Evolutionary conservation across 2,797 vertebrate species (phyloP).

Genomic region (Sebastes minor): DNA sequence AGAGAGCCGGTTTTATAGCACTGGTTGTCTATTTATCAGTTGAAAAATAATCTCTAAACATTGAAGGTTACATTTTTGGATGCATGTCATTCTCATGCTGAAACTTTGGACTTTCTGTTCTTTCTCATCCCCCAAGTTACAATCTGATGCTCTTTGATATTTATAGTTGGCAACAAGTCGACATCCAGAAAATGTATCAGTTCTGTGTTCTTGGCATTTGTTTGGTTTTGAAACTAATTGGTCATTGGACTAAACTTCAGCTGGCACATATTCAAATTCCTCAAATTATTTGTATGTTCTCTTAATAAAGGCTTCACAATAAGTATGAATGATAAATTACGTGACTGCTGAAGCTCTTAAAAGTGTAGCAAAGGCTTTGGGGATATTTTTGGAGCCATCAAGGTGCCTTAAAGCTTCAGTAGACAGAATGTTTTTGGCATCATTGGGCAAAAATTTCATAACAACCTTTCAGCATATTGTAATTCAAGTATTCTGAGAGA

Average conservation of each 20-base stretch:
- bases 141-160: constrained; percentile 18
- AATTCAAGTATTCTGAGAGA: too few relatives aligned
- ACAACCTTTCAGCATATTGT: too few relatives aligned
- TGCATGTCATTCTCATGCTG: not conserved
- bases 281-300: not conserved
- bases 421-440: too few relatives aligned
- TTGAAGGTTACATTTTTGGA: not conserved
- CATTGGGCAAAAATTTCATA: too few relatives aligned
- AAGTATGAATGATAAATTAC: not conserved
- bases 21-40: not conserved
- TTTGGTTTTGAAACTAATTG: not conserved
- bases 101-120: constrained; percentile 1
- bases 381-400: not conserved
- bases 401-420: too few relatives aligned
- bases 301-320: not conserved
- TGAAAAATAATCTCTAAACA: not conserved
- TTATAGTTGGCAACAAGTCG: constrained; percentile 3
- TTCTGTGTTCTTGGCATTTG: not conserved
- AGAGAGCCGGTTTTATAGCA: not conserved
- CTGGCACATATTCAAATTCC: not conserved
- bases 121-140: not conserved
- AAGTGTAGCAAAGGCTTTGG: not conserved
- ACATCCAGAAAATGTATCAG: not conserved
- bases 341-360: not conserved
- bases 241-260: not conserved